Evolutionary conservation across 2,888 invertebrate genomes (phyloP).

Genomic region (Panopea generosa): DNA sequence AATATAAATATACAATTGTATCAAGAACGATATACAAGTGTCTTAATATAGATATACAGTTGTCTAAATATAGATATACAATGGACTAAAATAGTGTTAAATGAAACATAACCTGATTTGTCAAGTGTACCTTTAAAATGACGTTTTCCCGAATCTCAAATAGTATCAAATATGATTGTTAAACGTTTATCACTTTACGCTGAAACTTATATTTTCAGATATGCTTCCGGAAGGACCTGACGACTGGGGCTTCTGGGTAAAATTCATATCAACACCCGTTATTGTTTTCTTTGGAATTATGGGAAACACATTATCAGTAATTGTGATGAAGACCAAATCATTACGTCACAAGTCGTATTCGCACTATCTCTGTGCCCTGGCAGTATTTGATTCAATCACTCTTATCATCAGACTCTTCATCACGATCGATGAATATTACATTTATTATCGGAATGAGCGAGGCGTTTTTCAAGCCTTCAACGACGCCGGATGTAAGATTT

Average conservation of each 20-base stretch:
- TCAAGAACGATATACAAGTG: too few relatives aligned
- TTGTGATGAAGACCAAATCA: constrained; percentile 80
- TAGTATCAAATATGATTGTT: too few relatives aligned
- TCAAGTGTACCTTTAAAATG: too few relatives aligned
- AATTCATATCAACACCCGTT: constrained; percentile 76
- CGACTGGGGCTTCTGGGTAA: constrained; percentile 77
- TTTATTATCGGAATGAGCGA: constrained; percentile 4
- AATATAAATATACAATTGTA: too few relatives aligned
- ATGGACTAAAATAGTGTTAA: too few relatives aligned
- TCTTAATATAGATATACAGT: too few relatives aligned
- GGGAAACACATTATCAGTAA: constrained; percentile 79
- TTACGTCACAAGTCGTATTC: constrained; percentile 81
- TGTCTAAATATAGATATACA: too few relatives aligned
- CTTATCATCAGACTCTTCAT: constrained; percentile 69
- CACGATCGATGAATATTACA: constrained; percentile 66
- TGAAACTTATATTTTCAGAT: too few relatives aligned
- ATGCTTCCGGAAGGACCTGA: too few relatives aligned
- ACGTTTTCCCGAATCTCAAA: too few relatives aligned
- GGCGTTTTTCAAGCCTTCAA: constrained; percentile 68
- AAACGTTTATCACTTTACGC: too few relatives aligned
- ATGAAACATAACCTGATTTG: too few relatives aligned
- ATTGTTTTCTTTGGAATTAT: constrained; percentile 78
- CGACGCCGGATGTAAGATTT: constrained; percentile 76
- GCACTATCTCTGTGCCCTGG: constrained; percentile 80
- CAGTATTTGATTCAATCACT: constrained; percentile 80